Conservation (phyloP, 2,797 vertebrate species). For the Argyrosomus regius region DNA sequence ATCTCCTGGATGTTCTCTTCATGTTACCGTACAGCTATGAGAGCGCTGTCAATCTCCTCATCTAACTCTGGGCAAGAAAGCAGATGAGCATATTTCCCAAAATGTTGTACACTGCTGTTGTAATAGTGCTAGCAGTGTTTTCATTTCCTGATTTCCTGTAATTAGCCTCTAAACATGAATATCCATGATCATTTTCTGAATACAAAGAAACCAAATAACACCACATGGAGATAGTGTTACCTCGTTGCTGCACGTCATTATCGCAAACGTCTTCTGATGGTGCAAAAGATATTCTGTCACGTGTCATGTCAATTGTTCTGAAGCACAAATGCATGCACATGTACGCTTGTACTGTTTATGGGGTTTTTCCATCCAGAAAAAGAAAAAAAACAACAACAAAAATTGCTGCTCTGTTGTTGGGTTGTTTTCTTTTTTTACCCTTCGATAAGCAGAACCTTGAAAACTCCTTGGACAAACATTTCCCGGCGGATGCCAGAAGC, state of each 20-base stretch:
- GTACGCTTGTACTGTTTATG: not conserved
- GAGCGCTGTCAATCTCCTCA: not conserved
- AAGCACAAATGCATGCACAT: not conserved
- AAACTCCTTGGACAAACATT: slow-evolving; percentile 50
- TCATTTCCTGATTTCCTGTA: not conserved
- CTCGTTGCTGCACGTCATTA: not conserved
- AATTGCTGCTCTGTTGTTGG: not conserved
- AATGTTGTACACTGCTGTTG: not conserved
- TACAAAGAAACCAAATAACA: not conserved
- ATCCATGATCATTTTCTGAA: not conserved
- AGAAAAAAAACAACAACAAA: not conserved
- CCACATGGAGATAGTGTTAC: not conserved
- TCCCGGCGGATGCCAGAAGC: slow-evolving; percentile 14
- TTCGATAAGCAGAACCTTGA: slow-evolving; percentile 62
- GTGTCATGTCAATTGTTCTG: not conserved
- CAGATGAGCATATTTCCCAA: not conserved
- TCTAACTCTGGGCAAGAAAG: not conserved
- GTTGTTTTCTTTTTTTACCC: slow-evolving; percentile 35
- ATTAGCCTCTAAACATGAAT: not conserved
- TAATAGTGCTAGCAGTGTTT: not conserved
- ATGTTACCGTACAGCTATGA: too few relatives aligned
- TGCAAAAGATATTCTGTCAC: too few relatives aligned
- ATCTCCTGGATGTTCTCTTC: too few relatives aligned
- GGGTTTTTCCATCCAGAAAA: not conserved
- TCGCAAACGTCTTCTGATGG: not conserved